Evolutionary conservation across 2,888 invertebrate species (phyloP).

Genomic region (Empis stercorea): DNA sequence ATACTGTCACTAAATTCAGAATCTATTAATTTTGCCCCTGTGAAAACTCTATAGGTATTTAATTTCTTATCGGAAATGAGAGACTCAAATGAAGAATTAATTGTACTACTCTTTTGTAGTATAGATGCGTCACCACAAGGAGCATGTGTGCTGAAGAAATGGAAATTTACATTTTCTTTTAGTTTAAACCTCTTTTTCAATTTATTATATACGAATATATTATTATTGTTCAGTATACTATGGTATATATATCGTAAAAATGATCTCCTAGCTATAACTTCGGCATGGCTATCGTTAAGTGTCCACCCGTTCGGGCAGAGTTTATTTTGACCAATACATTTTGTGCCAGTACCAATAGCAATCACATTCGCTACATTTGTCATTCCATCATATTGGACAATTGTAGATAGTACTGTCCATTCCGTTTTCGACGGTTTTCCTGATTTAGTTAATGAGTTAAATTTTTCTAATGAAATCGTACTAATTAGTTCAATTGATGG

Average conservation of each 20-base stretch:
- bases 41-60: slow-evolving; percentile 36
- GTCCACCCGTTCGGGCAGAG: slow-evolving; percentile 53
- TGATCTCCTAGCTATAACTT: slow-evolving; percentile 71
- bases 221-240: slow-evolving; percentile 39
- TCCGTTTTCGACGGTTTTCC: slow-evolving; percentile 28
- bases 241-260: slow-evolving; percentile 65
- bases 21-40: slow-evolving; percentile 75
- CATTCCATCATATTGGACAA: slow-evolving; percentile 43
- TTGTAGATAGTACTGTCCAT: slow-evolving; percentile 74
- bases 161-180: slow-evolving; percentile 50
- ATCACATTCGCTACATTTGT: slow-evolving; percentile 43
- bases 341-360: slow-evolving; percentile 81
- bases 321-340: slow-evolving; percentile 67
- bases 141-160: slow-evolving; percentile 74
- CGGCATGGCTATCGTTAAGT: slow-evolving; percentile 86
- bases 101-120: neutral
- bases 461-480: neutral
- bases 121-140: slow-evolving; percentile 94
- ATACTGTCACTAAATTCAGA: slow-evolving; percentile 37
- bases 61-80: neutral
- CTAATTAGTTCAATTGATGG: neutral
- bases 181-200: slow-evolving; percentile 37
- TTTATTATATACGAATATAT: slow-evolving; percentile 27
- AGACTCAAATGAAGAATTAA: neutral
- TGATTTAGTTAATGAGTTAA: neutral